phyloP scores from a whole-genome alignment of 2,888 invertebrate species.

The Argynnis bischoffii region DNA sequence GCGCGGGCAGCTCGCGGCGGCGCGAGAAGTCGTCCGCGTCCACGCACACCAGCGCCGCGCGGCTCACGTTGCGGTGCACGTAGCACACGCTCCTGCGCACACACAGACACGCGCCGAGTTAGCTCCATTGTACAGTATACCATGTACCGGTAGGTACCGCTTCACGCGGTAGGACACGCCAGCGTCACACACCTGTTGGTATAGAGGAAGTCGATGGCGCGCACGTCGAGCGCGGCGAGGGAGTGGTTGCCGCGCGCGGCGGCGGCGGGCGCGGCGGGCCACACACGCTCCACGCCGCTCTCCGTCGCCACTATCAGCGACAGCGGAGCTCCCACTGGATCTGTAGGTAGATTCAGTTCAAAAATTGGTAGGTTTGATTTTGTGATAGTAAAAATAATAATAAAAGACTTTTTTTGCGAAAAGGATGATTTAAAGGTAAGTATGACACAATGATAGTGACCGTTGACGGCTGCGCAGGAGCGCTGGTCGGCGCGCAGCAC shows the following conservation, averaged over 20 bases:
- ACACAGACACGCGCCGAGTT: not conserved
- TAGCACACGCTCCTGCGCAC: conserved; percentile 84
- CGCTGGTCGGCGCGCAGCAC: conserved; percentile 71
- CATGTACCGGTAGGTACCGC: not conserved
- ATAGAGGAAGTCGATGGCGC: conserved; percentile 68
- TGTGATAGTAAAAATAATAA: not conserved
- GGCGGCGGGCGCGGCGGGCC: conserved; percentile 58
- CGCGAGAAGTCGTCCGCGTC: conserved; percentile 84
- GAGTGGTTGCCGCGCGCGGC: conserved; percentile 40
- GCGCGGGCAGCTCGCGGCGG: conserved; percentile 79
- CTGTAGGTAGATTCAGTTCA: conserved; percentile 60
- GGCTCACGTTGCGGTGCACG: conserved; percentile 85
- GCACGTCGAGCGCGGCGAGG: conserved; percentile 67
- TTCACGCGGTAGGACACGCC: no score
- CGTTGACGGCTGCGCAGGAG: conserved; percentile 86
- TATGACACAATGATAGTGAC: conserved; percentile 63
- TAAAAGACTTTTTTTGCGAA: not conserved
- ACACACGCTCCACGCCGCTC: conserved; percentile 84
- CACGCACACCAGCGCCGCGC: conserved; percentile 84
- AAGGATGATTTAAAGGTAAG: not conserved
- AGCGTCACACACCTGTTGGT: conserved; percentile 55
- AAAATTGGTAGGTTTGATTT: not conserved
- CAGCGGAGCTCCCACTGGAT: conserved; percentile 83
- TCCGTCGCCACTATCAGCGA: conserved; percentile 87
- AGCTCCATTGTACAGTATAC: no score